Evolutionary conservation across 2,113 vertebrate genomes (phyloP).

Genomic region (Channa maculata): DNA sequence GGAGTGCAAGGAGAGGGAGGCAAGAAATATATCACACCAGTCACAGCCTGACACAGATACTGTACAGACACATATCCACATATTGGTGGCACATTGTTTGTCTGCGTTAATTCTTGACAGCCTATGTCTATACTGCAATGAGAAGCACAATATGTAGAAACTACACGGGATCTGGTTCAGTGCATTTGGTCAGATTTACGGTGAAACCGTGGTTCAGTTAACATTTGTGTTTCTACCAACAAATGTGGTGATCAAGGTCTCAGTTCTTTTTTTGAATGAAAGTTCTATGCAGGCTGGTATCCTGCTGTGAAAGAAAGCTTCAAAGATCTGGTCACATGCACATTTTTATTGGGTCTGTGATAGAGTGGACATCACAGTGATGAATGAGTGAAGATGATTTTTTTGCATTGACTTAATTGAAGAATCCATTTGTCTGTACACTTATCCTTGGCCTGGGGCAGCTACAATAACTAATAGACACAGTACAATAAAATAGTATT

Average conservation of each 20-base stretch:
- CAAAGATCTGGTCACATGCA: neutral
- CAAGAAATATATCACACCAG: neutral
- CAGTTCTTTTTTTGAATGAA: conserved; percentile 16
- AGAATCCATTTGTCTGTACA: no score
- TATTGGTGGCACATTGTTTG: no score
- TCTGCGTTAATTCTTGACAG: no score
- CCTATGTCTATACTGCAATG: neutral
- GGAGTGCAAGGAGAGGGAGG: neutral
- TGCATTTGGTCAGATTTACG: conserved; percentile 30
- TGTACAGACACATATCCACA: neutral
- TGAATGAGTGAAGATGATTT: no score
- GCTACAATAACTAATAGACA: no score
- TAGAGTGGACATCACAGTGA: no score
- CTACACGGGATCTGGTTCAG: conserved; percentile 7
- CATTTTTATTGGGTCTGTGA: no score
- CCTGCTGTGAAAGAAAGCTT: conserved; percentile 36
- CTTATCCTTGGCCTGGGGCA: no score
- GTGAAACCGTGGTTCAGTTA: conserved; percentile 43
- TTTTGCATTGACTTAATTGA: no score
- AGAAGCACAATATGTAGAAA: neutral
- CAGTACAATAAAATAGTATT: no score
- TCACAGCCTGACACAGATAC: neutral
- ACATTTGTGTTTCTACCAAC: conserved; percentile 18
- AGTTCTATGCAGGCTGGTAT: conserved; percentile 16
- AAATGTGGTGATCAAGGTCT: conserved; percentile 27